These are phyloP conservation scores for Anoplophora glabripennis DNA, from an alignment of 1,140 invertebrate genomes.

Conservation along the genomic window DNA sequence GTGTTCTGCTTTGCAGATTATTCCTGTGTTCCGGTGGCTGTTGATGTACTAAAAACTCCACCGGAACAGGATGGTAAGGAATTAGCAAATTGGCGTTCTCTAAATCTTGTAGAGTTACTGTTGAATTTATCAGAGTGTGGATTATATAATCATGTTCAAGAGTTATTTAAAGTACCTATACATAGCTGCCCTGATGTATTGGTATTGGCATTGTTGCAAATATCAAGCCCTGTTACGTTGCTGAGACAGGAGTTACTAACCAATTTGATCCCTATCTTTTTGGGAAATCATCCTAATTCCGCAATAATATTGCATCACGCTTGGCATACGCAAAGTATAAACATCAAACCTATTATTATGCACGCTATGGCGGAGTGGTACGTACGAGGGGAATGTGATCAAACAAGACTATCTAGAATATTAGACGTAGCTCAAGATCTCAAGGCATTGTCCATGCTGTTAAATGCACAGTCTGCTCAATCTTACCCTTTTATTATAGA, in stretches of 20 bases:
- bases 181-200: slow-evolving; percentile 93
- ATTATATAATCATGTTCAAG: slow-evolving; percentile 76
- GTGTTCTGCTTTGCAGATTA: slow-evolving; percentile 94
- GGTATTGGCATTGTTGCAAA: slow-evolving; percentile 82
- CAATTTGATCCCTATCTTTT: slow-evolving; percentile 84
- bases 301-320: slow-evolving; percentile 90
- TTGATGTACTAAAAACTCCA: slow-evolving; percentile 87
- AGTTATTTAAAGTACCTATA: slow-evolving; percentile 89
- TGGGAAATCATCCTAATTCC: slow-evolving; percentile 92
- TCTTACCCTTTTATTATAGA: slow-evolving; percentile 97
- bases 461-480: slow-evolving; percentile 87
- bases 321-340: slow-evolving; percentile 78
- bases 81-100: slow-evolving; percentile 84
- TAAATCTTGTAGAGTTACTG: slow-evolving; percentile 87
- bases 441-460: slow-evolving; percentile 88
- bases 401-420: slow-evolving; percentile 88
- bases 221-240: slow-evolving; percentile 70
- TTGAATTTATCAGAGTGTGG: slow-evolving; percentile 84
- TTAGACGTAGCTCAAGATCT: slow-evolving; percentile 96
- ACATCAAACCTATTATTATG: slow-evolving; percentile 85
- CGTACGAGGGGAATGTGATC: slow-evolving; percentile 85
- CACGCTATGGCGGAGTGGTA: slow-evolving; percentile 98
- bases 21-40: slow-evolving; percentile 77
- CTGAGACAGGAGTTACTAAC: slow-evolving; percentile 81
- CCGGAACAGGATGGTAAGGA: slow-evolving; percentile 93